These are phyloP conservation scores for Brachyhypopomus gauderio DNA, from an alignment of 2,113 vertebrate genomes.

Conservation along the genomic window DNA sequence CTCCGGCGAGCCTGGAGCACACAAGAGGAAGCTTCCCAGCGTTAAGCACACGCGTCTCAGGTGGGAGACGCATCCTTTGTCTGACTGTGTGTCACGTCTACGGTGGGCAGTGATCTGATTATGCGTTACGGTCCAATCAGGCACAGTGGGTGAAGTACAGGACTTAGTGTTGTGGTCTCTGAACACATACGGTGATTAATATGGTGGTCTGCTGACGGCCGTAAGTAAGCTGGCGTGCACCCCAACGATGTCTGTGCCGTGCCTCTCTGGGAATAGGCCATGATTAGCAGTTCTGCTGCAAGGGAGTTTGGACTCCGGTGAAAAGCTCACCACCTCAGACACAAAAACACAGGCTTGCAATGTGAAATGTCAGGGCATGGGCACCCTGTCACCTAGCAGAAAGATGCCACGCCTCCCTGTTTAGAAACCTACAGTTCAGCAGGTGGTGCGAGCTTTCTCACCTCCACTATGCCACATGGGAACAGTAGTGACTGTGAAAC, in stretches of 20 bases:
- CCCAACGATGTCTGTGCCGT: constrained; percentile 44
- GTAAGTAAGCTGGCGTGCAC: constrained; percentile 41
- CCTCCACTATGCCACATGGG: not conserved
- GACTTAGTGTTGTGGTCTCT: constrained; percentile 8
- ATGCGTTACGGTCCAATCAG: constrained; percentile 43
- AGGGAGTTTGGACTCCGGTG: constrained; percentile 23
- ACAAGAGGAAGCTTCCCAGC: constrained; percentile 13
- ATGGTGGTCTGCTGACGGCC: constrained; percentile 47
- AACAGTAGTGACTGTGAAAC: not conserved
- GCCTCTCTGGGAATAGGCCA: constrained; percentile 36
- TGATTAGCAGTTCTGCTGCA: constrained; percentile 45
- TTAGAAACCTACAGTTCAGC: constrained; percentile 9
- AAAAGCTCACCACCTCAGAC: constrained; percentile 28
- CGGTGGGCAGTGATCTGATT: not conserved
- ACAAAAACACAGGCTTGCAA: constrained; percentile 14
- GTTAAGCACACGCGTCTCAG: constrained; percentile 23
- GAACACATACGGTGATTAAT: constrained; percentile 41
- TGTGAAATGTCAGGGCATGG: constrained; percentile 28
- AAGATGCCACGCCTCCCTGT: not conserved
- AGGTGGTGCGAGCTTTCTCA: not conserved
- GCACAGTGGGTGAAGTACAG: constrained; percentile 20
- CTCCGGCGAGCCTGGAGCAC: not conserved
- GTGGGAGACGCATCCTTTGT: not conserved
- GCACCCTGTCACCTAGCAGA: not conserved
- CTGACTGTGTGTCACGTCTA: constrained; percentile 16